Base-by-base conservation (phyloP, 2,797 vertebrate species). In the Eulemur mongoz region DNA sequence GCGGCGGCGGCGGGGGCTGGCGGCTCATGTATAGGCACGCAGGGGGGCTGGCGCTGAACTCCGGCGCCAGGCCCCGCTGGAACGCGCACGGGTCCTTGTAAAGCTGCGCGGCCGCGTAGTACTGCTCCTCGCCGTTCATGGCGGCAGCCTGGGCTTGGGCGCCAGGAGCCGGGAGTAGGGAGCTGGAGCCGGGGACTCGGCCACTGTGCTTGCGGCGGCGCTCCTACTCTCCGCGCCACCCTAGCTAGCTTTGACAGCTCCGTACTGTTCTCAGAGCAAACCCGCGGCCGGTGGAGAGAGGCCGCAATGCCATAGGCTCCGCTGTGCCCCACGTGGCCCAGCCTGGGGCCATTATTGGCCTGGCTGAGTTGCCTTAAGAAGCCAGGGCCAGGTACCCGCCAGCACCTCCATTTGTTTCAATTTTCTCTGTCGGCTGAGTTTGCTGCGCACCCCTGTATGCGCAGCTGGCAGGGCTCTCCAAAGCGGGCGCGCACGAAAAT, bases 51-150 rank as follows among this genome's bases (percentile, higher is more conserved):
- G 98, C 97, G 97, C 81, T 99, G 98, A 99, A 99, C 92, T 99
- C 99, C 93, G 99, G 99, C 27, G 97, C 98, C 30, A 98, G 99
- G 30, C 98, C 73, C 93, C 99, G 98, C 99, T 99, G 99, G 97
- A 99, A 99, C 25, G 98, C 99, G 35, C 99, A 99, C 4, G 99
- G 98, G 94, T 99, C 99, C 98, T 99, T 99, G 98, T 99, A 99
- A 85, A 99, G 99, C 97, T 99, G 99, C 90, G 99, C 97, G 65
- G 98, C 97, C 45, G 99, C 98, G 95, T 99, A 99, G 97, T 99
- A 99, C 80, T 99, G 99, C 84, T 99, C 99, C 96, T 99, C 99
- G 95, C 99, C 98, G 98, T 99, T 99, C 99, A 99, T 99, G 99
- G 98, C 98, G 99, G 78, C 82, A 35, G 48, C 81, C 75, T 4